Base-by-base conservation (phyloP, 1,140 invertebrate genomes). In the Lethocerus indicus region DNA sequence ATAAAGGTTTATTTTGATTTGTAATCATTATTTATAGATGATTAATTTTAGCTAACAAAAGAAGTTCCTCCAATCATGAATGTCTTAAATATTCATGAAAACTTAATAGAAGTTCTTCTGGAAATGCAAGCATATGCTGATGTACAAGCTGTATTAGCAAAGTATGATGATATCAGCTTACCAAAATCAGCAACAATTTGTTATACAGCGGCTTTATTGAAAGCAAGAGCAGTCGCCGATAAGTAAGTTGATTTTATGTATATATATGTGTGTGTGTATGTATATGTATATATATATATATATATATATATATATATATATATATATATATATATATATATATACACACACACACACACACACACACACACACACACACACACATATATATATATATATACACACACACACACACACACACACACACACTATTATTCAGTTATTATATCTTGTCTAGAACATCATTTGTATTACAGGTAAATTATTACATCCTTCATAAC, bases 111-210 rank as follows among this genome's bases (percentile, higher is more conserved):
- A 71, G 86, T 82, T 16, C 68, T 97, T 48, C 67, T 98, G 48
- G 92, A 97, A 71, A 85, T 93, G 76, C 89, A 94, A 66, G 87
- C 88, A 0, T 98, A 96, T 67, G 88, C 92, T 21, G 94, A 98
- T 70, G 90, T 89, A 26, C 88, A 97, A 69, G 89, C 91, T 36
- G 87, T 98, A 29, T 66, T 98, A 56, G 89, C 93, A 13, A 91
- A 94, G 67, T 95, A 95, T 66, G 94, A 97, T 67, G 94, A 97
- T 64, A 91, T 92, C 51, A 89, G 81, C 60, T 68, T 94, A 58
- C 92, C 93, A 23, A 94, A 94, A 65, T 95, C 91, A 49, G 93
- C 93, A 12, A 85, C 89, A n/a, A 90, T 98, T 57, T 93, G 89
- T 68, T 98, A 96, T 64, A 97, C 94, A 50, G 84, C 89, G 26